phyloP scores from a whole-genome alignment of 2,797 vertebrate genomes.

The Xiphorhynchus erythropygius region DNA sequence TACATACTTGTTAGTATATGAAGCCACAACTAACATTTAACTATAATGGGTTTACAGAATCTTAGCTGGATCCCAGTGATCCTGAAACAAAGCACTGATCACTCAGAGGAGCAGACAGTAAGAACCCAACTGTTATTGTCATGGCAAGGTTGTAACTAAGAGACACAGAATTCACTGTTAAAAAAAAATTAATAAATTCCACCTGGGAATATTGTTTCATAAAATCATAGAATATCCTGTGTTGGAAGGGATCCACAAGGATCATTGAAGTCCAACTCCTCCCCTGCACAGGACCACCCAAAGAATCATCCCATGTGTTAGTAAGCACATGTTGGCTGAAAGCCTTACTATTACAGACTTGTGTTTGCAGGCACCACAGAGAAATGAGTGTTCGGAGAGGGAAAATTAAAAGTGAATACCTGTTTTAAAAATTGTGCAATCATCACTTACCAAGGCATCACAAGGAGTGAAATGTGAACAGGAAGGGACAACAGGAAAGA shows the following conservation, averaged over 20 bases:
- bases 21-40: background rate
- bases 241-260: background rate
- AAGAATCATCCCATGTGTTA: background rate
- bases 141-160: background rate
- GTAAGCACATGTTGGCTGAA: background rate
- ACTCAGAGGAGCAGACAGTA: background rate
- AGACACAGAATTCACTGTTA: background rate
- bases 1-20: background rate
- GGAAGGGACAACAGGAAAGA: background rate
- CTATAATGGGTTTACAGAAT: background rate
- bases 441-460: background rate
- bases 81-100: background rate
- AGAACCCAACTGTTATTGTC: background rate
- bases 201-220: background rate
- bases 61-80: background rate
- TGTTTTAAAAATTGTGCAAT: background rate
- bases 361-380: background rate
- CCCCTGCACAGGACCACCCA: background rate
- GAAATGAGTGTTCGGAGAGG: background rate
- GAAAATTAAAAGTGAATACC: background rate
- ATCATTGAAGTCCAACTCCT: background rate
- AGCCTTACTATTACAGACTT: background rate
- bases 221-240: background rate
- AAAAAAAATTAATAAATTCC: background rate
- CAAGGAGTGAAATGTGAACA: background rate